These are phyloP conservation scores for Rhea americana DNA, from an alignment of 2,113 vertebrate species.

Conservation along the genomic window DNA sequence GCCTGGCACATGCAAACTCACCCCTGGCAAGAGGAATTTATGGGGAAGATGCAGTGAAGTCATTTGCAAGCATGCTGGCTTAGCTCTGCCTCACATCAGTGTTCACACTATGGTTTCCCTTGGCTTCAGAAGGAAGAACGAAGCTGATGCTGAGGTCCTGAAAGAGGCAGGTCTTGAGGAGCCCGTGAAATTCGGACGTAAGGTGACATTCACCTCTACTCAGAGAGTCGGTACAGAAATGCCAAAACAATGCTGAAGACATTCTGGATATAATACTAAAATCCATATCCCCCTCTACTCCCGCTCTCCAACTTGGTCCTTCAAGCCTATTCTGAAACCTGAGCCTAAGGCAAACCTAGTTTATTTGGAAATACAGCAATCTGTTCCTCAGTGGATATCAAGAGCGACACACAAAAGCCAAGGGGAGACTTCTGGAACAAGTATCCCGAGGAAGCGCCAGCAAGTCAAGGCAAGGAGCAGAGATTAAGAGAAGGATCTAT, in stretches of 20 bases:
- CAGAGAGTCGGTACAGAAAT: not conserved
- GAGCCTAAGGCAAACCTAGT: not conserved
- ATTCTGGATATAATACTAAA: not conserved
- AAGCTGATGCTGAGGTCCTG: not conserved
- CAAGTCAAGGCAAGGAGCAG: not conserved
- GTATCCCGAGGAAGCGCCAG: not conserved
- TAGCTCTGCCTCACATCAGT: not conserved
- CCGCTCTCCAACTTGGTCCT: not conserved
- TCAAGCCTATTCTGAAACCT: not conserved
- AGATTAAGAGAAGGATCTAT: not conserved
- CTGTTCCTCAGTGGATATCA: not conserved
- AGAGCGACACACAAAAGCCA: not conserved
- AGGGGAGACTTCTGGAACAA: not conserved
- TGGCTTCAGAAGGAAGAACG: not conserved
- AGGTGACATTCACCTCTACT: not conserved
- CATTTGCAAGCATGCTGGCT: not conserved
- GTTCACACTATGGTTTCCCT: not conserved
- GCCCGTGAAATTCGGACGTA: not conserved
- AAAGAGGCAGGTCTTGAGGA: not conserved
- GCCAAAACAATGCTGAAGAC: not conserved
- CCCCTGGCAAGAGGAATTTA: not conserved
- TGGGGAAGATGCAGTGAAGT: not conserved
- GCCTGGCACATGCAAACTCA: not conserved
- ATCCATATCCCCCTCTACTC: not conserved
- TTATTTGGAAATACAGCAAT: not conserved